These are phyloP conservation scores for Andrena cerasifolii DNA, from an alignment of 1,140 invertebrate species.

Conservation along the genomic window DNA sequence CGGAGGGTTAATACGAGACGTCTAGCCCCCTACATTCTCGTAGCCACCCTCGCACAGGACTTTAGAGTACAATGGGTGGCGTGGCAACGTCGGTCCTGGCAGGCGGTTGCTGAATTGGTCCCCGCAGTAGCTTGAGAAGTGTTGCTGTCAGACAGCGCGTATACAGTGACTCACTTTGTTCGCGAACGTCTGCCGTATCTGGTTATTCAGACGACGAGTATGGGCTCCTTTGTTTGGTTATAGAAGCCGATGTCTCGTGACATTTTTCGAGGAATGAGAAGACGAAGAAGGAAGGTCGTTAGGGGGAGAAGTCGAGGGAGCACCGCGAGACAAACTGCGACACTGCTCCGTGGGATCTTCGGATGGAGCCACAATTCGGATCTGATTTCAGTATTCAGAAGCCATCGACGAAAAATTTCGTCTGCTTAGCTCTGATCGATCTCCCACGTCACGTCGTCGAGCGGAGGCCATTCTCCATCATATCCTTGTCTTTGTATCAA, in stretches of 20 bases:
- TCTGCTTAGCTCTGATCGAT: slow-evolving; percentile 60
- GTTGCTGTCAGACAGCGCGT: neutral
- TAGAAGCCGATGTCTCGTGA: too few relatives aligned
- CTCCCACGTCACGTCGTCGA: slow-evolving; percentile 39
- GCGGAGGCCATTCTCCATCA: slow-evolving; percentile 47
- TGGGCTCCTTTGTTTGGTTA: too few relatives aligned
- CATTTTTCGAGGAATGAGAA: too few relatives aligned
- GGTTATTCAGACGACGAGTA: neutral
- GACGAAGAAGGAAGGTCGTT: too few relatives aligned
- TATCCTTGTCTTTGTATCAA: slow-evolving; percentile 39
- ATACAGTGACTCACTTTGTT: neutral
- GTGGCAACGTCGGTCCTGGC: neutral
- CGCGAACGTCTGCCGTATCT: slow-evolving; percentile 13
- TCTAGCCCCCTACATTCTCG: slow-evolving; percentile 10
- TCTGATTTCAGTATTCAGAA: slow-evolving; percentile 50
- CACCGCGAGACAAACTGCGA: slow-evolving; percentile 2
- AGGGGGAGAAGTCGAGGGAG: neutral
- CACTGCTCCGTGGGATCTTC: slow-evolving; percentile 1
- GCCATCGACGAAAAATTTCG: slow-evolving; percentile 58
- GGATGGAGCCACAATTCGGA: neutral
- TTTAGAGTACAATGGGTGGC: slow-evolving; percentile 40
- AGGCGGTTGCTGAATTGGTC: slow-evolving; percentile 36
- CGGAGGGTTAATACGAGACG: slow-evolving; percentile 54
- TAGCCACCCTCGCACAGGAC: slow-evolving; percentile 12
- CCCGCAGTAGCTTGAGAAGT: slow-evolving; percentile 9